Base-by-base conservation (phyloP, 2,113 vertebrate species). In the Cyprinodon variegatus region DNA sequence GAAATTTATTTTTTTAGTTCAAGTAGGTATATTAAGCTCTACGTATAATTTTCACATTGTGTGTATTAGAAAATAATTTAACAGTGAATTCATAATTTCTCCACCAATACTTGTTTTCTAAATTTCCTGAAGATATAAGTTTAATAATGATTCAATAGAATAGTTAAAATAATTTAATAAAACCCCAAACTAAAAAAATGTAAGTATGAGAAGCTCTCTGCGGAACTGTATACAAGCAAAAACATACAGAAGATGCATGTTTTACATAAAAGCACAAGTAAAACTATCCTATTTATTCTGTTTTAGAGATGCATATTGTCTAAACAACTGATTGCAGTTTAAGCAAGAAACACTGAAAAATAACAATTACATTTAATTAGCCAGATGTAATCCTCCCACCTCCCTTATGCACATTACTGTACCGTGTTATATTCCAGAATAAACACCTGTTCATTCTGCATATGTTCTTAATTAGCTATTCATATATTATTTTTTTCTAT, bases 181-280 rank as follows among this genome's bases (percentile, higher is more conserved):
- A 53, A 53, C 13, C 15, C 17, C 48, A 53, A 6, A 53, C 48
- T 15, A 6, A 5, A 15, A 14, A 50, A 29, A 29, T 29, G 29
- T 5, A 0, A 20, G 15, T 20, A 20, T 53, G 15, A 53, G 17
- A 53, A 20, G 48, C 17, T 53, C 17, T 53, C 48, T 17, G 5
- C 7, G 4, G 48, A 53, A 53, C 13, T 6, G 15, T 53, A 5
- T 50, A 29, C 29, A 29, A 29, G 29, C 29, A 29, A 29, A 29
- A 29, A 29, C 29, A 29, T 29, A 29, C 29, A 29, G 29, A 29
- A 29, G 29, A 29, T 29, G 29, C 46, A 14, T 45, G 37, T 36
- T 59, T 71, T 57, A 46, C 14, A 53, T 53, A 53, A 38, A 75
- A 79, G 11, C 20, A 22, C 39, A 68, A 43, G 72, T 57, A 17